Base-by-base conservation (phyloP, 2,888 invertebrate species). In the Leptinotarsa peninsularis region DNA sequence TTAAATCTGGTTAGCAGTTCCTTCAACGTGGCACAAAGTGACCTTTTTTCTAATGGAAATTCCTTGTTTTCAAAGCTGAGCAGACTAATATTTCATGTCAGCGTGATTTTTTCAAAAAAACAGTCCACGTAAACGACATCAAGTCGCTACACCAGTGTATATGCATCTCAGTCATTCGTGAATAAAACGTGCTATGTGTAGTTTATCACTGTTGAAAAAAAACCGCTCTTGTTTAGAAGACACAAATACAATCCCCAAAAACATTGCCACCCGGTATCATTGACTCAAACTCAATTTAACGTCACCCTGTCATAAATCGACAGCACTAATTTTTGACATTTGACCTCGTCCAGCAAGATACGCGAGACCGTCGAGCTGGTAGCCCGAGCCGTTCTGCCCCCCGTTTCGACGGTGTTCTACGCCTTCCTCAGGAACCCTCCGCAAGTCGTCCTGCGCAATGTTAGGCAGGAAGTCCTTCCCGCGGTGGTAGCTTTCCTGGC, bases 401-500 rank as follows among this genome's bases (percentile, higher is more conserved):
- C 87, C 17, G 85, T 88, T 23, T 78, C 88, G 27, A 85, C 84
- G 58, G 80, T 87, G 18, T 89, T 86, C 82, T 88, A 86, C 78
- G 84, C 86, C 0, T 85, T 86, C 76, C 77, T 88, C 33, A 80
- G 87, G 43, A 87, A 88, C 74, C 87, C 87, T 72, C 87, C 87
- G 76, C 86, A 87, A 72, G 81, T 81, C 17, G 82, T 88, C 4
- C 82, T 88, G 13, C 84, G 86, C 71, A 86, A 83, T 77, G 80
- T 88, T 23, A 82, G 86, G 27, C 81, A 85, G 70, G 86, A 86
- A 70, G 76, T 89, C 43, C 80, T 87, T 49, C 89, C 88, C 4
- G 83, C 88, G 0, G 71, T 88, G 18, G 80, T 87, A 10, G 88
- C 88, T 2, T 87, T 88, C 73, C 70, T 88, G 50, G 88, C 86